Evolutionary conservation across 2,113 vertebrate species (phyloP).

Genomic region (Sclerurus mexicanus): DNA sequence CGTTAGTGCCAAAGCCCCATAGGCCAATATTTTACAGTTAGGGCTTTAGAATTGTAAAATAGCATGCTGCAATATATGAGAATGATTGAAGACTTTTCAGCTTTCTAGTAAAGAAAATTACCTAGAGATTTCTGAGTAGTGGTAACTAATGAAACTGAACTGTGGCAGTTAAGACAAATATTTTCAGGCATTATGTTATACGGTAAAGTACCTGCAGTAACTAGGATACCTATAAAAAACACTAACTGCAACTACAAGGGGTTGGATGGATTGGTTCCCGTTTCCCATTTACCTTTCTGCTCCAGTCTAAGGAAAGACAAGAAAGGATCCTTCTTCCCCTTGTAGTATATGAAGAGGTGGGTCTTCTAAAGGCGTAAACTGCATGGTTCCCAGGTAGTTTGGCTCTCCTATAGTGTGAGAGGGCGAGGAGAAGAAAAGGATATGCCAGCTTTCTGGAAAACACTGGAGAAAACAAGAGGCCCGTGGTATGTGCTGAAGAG

Average conservation of each 20-base stretch:
- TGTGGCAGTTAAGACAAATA: neutral
- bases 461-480: neutral
- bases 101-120: neutral
- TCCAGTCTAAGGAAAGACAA: neutral
- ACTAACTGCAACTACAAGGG: neutral
- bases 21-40: neutral
- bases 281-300: neutral
- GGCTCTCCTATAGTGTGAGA: neutral
- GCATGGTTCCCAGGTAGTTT: neutral
- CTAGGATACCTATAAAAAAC: neutral
- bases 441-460: neutral
- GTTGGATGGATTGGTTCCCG: neutral
- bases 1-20: fast-evolving
- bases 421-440: neutral
- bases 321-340: neutral
- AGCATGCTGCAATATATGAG: neutral
- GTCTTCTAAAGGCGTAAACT: neutral
- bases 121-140: neutral
- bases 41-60: neutral
- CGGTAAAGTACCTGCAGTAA: neutral
- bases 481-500: fast-evolving
- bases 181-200: neutral
- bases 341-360: fast-evolving
- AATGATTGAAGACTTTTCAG: neutral
- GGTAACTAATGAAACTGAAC: neutral